Conservation (phyloP, 2,888 invertebrate genomes). For the Anaspis maculata region DNA sequence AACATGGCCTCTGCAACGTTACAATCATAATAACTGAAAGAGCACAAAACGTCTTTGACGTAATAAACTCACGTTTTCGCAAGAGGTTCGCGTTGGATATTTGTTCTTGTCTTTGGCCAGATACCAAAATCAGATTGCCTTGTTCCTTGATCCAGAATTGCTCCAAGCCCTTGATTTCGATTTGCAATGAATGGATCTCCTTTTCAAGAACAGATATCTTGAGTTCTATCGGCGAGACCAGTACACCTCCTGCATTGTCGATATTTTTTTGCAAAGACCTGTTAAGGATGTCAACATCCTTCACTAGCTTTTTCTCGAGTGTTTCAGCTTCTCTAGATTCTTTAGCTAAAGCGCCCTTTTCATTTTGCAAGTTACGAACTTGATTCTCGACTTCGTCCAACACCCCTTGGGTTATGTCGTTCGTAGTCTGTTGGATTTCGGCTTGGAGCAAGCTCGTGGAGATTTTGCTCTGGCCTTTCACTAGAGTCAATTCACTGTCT, state of each 20-base stretch:
- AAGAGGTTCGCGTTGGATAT: conserved; percentile 61
- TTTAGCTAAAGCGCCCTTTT: conserved; percentile 39
- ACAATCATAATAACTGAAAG: too few relatives aligned
- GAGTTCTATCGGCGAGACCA: conserved; percentile 48
- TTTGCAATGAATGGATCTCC: conserved; percentile 52
- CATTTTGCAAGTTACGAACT: conserved; percentile 39
- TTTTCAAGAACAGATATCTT: conserved; percentile 59
- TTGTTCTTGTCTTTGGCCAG: conserved; percentile 59
- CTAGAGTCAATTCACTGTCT: conserved; percentile 45
- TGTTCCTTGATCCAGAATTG: conserved; percentile 72
- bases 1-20: conserved; percentile 47
- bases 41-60: too few relatives aligned
- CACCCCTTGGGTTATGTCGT: conserved; percentile 29
- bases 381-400: conserved; percentile 36
- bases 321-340: conserved; percentile 44
- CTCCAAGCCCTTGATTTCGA: conserved; percentile 57
- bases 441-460: conserved; percentile 51
- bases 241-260: conserved; percentile 42
- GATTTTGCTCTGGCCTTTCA: conserved; percentile 50
- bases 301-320: conserved; percentile 44
- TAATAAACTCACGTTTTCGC: conserved; percentile 67
- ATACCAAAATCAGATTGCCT: conserved; percentile 59
- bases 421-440: conserved; percentile 43
- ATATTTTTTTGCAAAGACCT: conserved; percentile 46
- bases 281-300: conserved; percentile 45